phyloP scores from a whole-genome alignment of 2,113 vertebrate species.

The Tretioscincus oriximinensis region DNA sequence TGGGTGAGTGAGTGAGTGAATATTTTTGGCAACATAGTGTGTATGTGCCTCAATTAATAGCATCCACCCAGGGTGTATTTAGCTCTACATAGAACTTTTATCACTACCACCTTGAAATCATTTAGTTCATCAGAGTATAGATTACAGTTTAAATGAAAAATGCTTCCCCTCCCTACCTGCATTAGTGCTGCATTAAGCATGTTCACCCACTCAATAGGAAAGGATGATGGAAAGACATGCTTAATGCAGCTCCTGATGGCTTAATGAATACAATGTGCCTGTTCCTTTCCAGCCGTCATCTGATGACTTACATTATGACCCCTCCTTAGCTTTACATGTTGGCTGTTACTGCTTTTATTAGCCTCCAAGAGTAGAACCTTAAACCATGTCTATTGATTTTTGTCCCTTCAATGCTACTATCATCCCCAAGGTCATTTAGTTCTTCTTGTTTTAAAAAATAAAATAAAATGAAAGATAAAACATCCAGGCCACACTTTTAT shows the following conservation, averaged over 20 bases:
- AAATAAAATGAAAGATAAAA: neutral
- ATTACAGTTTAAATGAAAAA: conserved; percentile 10
- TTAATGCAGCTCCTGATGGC: neutral
- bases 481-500: neutral
- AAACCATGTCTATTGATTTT: conserved; percentile 27
- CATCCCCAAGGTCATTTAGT: conserved; percentile 19
- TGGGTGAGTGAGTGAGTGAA: too few species aligned
- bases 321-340: conserved; percentile 13
- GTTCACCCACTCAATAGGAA: neutral
- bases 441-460: conserved; percentile 12
- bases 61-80: neutral
- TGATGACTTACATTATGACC: conserved; percentile 12
- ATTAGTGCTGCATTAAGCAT: neutral
- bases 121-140: neutral
- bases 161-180: neutral
- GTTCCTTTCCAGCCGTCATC: neutral
- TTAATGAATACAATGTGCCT: neutral
- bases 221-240: neutral
- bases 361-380: conserved; percentile 10
- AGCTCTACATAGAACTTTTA: neutral
- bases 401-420: neutral
- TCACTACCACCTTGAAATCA: neutral
- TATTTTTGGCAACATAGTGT: too few species aligned
- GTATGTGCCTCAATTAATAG: neutral
- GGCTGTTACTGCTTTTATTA: conserved; percentile 26